These are phyloP conservation scores for Acanthoscelides obtectus DNA, from an alignment of 2,888 invertebrate species.

Conservation along the genomic window DNA sequence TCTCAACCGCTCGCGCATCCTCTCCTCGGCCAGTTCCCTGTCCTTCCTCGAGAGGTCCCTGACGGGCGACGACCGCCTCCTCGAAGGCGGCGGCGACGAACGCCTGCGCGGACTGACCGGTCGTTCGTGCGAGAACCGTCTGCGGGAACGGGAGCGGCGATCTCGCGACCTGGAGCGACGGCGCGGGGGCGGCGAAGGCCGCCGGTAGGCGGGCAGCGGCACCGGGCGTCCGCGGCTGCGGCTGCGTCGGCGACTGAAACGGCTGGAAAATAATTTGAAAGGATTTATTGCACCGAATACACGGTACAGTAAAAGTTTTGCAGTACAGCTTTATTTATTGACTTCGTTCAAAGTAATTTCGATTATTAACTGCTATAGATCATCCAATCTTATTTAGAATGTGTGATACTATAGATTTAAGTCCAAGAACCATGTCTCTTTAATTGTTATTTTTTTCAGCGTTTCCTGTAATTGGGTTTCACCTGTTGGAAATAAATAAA, in stretches of 20 bases:
- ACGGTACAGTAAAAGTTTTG: no score
- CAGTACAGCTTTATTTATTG: no score
- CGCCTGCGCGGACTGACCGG: neutral
- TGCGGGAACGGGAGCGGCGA: constrained; percentile 28
- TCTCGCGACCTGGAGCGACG: constrained; percentile 1
- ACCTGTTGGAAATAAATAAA: no score
- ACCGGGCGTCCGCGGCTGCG: neutral
- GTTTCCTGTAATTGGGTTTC: no score
- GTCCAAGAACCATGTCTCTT: no score
- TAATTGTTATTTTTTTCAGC: no score
- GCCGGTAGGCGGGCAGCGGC: neutral
- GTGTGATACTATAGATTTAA: no score
- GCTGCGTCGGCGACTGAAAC: constrained; percentile 3
- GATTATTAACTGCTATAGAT: no score
- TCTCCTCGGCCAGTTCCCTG: constrained; percentile 43
- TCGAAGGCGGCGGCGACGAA: constrained; percentile 12
- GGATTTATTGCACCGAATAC: neutral
- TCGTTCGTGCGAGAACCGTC: constrained; percentile 38
- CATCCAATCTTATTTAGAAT: no score
- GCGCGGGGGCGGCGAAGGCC: constrained; percentile 2
- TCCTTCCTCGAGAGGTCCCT: constrained; percentile 42
- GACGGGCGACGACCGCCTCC: constrained; percentile 36
- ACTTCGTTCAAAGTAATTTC: no score
- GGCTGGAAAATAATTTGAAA: neutral
- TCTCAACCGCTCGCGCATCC: constrained; percentile 37